These are phyloP conservation scores for Actias luna DNA, from an alignment of 2,888 invertebrate genomes.

Conservation along the genomic window DNA sequence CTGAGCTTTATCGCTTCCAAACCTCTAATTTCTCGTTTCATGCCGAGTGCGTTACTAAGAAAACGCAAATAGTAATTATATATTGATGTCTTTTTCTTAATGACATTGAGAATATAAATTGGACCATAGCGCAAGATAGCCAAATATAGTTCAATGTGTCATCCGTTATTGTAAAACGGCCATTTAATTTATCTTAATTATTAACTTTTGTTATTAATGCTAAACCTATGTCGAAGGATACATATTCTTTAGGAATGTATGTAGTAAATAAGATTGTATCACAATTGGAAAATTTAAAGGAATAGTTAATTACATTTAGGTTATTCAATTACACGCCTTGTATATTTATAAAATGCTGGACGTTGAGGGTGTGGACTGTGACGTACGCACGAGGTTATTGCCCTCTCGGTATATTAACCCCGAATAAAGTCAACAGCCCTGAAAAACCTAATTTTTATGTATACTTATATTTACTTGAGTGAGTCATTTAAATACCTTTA, in stretches of 20 bases:
- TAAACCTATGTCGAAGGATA: not conserved
- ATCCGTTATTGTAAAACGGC: constrained; percentile 1
- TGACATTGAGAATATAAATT: constrained; percentile 12
- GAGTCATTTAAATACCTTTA: constrained; percentile 6
- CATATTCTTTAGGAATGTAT: not conserved
- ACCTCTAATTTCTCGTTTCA: no score
- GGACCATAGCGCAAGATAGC: not conserved
- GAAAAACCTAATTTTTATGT: constrained; percentile 6
- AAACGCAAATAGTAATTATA: no score
- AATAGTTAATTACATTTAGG: not conserved
- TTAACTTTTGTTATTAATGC: not conserved
- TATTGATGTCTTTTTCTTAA: constrained; percentile 5
- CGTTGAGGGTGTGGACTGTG: not conserved
- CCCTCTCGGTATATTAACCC: constrained; percentile 7
- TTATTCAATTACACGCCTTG: not conserved
- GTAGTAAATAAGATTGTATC: not conserved
- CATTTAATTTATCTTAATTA: constrained; percentile 7
- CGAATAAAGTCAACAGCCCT: constrained; percentile 2
- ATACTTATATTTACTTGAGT: constrained; percentile 1
- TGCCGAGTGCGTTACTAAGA: no score
- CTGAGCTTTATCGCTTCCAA: no score
- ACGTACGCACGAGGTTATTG: constrained; percentile 12
- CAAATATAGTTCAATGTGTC: constrained; percentile 16
- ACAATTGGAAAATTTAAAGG: not conserved
- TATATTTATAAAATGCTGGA: not conserved